Conservation (phyloP, 2,797 vertebrate genomes). For the Streptopelia turtur region DNA sequence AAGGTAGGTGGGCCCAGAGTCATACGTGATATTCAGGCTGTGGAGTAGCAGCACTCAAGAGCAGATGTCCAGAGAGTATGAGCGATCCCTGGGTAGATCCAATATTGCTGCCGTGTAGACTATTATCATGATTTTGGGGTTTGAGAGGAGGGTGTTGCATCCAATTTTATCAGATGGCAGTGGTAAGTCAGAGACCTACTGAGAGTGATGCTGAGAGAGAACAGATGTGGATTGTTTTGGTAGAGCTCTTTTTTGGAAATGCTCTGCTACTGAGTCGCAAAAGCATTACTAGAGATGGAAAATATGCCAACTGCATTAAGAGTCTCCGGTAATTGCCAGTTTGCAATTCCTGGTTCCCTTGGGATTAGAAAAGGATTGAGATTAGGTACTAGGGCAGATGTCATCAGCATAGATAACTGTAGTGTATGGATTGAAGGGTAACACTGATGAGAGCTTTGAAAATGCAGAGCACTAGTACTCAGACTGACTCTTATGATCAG, state of each 20-base stretch:
- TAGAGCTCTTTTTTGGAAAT: constrained; percentile 40
- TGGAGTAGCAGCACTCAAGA: not conserved
- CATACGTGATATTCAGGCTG: not conserved
- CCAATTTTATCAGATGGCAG: constrained; percentile 34
- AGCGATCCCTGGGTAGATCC: not conserved
- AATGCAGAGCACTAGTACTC: fast-evolving
- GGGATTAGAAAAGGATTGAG: not conserved
- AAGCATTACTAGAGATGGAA: constrained; percentile 42
- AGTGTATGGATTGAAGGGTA: not conserved
- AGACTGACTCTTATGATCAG: not conserved
- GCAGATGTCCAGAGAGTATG: constrained; percentile 33
- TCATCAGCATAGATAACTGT: not conserved
- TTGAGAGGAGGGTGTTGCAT: not conserved
- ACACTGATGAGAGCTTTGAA: not conserved
- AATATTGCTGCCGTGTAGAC: not conserved
- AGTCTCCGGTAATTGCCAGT: not conserved
- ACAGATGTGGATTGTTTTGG: constrained; percentile 61
- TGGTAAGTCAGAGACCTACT: constrained; percentile 33
- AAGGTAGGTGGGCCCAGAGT: constrained; percentile 10
- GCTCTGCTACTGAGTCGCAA: not conserved
- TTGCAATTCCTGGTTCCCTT: not conserved
- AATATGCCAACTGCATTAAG: constrained; percentile 7
- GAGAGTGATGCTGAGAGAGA: constrained; percentile 47
- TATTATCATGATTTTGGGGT: not conserved
- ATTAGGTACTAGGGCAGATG: not conserved